Evolutionary conservation across 2,888 invertebrate species (phyloP), one percentile per base, ranked within the genome.

Genomic region (Ophraella communa): DNA sequence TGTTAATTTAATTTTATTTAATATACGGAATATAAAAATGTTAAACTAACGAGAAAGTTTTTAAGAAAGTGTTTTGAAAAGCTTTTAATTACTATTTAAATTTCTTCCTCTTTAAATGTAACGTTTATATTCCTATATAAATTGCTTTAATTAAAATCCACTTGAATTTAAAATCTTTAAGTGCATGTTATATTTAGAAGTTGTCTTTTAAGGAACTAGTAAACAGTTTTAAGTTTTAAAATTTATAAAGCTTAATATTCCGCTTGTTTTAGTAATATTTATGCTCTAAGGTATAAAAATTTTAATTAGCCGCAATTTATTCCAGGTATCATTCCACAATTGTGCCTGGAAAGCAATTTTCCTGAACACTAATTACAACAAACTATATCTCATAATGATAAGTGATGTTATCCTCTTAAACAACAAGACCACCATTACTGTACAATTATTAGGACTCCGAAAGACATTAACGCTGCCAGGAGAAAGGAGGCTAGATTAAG

Each of bases 361-460:
- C 14, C 54, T 39, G n/a, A 39, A 54, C 14, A 39, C 23, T 39
- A 23, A 54, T 54, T 23, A 54, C 39, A 17, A 14, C 5, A 53
- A 54, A 54, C 39, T 39, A 35, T 54, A 23, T 54, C 39, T 42
- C 23, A 35, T 11, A 10, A 20, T 39, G 54, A 54, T 54, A 21
- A 54, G 54, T 39, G 23, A 20, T 23, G n/a, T 54, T 39, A 39
- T 54, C 39, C 20, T 54, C 21, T 39, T 54, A 21, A 33, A 20
- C 30, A 35, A 33, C 53, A 21, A 20, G 53, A 53, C 53, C 53
- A 39, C 39, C 23, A 21, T 54, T 39, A 54, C 35, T 39, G 54
- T 39, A 21, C 39, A 54, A 54, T 39, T 39, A 54, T 54, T 23
- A 20, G 35, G 14, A 54, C 39, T 35, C 35, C 30, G 17, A 7